Percentiles rank a stretch among this genome's conserved stretches.
Conservation (phyloP, 2,888 invertebrate species). For the Axea sp. region DNA sequence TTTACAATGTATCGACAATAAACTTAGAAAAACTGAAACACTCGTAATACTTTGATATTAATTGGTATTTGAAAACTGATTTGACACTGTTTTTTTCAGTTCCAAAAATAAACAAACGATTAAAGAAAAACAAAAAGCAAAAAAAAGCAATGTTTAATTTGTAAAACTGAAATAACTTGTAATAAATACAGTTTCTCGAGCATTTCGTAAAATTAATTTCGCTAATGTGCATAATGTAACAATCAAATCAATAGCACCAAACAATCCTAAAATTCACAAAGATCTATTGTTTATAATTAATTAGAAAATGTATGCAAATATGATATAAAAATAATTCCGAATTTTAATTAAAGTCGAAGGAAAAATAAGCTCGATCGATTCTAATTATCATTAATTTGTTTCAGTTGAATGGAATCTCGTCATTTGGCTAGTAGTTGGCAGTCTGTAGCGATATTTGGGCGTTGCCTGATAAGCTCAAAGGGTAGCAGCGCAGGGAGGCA, state of each 20-base stretch:
- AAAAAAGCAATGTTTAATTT: no score
- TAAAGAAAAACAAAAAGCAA: no score
- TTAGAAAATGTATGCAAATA: not conserved
- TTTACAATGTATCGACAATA: no score
- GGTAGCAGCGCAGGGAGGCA: conserved; percentile 36
- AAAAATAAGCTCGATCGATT: not conserved
- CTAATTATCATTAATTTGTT: conserved; percentile 38
- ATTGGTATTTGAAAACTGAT: no score
- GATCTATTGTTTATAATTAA: conserved; percentile 3
- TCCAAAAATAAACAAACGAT: no score
- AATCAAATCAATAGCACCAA: conserved; percentile 34
- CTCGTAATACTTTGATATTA: no score
- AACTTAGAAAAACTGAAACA: no score
- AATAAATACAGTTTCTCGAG: no score
- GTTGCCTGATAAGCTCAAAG: conserved; percentile 68
- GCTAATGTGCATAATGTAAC: conserved; percentile 12
- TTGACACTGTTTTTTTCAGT: no score
- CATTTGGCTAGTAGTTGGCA: conserved; percentile 41
- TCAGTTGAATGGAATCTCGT: conserved; percentile 23
- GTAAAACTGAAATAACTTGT: no score
- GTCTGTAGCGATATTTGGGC: conserved; percentile 67
- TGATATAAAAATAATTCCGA: conserved; percentile 1
- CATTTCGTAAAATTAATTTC: conserved; percentile 12
- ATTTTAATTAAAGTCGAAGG: conserved; percentile 3
- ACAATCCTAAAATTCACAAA: not conserved